phyloP scores from a whole-genome alignment of 2,888 invertebrate species.

The Yponomeuta evonymella region DNA sequence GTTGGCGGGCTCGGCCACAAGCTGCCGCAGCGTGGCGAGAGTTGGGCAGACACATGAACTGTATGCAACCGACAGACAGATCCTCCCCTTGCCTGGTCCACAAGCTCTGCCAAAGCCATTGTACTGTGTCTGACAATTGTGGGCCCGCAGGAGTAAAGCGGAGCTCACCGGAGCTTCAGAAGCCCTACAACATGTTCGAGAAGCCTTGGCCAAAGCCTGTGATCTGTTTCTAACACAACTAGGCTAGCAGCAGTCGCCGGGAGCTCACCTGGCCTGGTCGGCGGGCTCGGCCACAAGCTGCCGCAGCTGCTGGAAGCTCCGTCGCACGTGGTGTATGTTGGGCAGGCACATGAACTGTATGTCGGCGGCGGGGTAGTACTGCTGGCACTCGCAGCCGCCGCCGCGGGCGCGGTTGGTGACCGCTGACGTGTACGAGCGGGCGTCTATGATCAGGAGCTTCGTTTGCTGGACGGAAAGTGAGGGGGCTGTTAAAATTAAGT shows the following conservation, averaged over 20 bases:
- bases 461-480: conserved; percentile 33
- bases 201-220: too few relatives aligned
- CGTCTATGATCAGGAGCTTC: conserved; percentile 94
- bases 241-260: too few relatives aligned
- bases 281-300: conserved; percentile 85
- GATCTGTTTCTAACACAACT: too few relatives aligned
- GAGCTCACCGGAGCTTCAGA: too few relatives aligned
- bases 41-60: background rate
- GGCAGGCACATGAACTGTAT: conserved; percentile 98
- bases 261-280: conserved; percentile 83
- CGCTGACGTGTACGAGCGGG: conserved; percentile 96
- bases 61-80: too few relatives aligned
- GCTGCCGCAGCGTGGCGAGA: background rate
- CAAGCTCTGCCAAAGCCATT: too few relatives aligned
- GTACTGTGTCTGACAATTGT: background rate
- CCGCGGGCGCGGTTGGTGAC: conserved; percentile 97
- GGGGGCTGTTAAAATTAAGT: background rate
- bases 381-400: conserved; percentile 96
- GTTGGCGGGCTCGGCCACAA: background rate
- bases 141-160: too few relatives aligned
- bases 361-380: conserved; percentile 96
- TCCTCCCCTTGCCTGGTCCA: too few relatives aligned
- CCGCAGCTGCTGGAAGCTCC: conserved; percentile 92
- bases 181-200: too few relatives aligned
- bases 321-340: conserved; percentile 96